Percentiles rank a stretch among this genome's conserved stretches.
Evolutionary conservation across 2,797 vertebrate genomes (phyloP).

Genomic region (Danio tinwini): DNA sequence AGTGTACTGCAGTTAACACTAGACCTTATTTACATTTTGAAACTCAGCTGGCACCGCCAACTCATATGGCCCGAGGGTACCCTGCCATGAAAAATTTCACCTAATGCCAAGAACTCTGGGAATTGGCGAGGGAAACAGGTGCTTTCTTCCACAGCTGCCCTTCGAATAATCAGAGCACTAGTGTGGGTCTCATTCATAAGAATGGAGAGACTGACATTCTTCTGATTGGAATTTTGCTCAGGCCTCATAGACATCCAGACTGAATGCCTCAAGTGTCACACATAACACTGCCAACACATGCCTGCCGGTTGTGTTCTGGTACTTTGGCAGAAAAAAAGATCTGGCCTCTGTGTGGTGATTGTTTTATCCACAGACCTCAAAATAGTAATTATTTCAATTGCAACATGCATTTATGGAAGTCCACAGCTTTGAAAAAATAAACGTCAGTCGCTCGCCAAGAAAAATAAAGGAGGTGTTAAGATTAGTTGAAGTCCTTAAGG

Average conservation of each 20-base stretch:
- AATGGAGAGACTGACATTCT: slow-evolving; percentile 51
- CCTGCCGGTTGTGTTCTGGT: slow-evolving; percentile 23
- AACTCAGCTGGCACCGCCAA: slow-evolving; percentile 82
- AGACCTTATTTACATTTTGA: slow-evolving; percentile 73
- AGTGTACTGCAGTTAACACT: slow-evolving; percentile 77
- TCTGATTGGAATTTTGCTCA: slow-evolving; percentile 53
- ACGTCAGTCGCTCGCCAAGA: not conserved
- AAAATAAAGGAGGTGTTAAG: slow-evolving; percentile 42
- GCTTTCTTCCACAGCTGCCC: slow-evolving; percentile 60
- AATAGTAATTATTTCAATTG: slow-evolving; percentile 8
- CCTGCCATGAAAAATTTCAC: slow-evolving; percentile 77
- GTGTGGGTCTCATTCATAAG: slow-evolving; percentile 29
- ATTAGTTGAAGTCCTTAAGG: slow-evolving; percentile 30
- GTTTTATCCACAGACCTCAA: slow-evolving; percentile 10
- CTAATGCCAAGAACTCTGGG: slow-evolving; percentile 74
- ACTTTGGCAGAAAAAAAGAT: not conserved
- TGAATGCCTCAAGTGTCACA: slow-evolving; percentile 55
- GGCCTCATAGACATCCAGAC: slow-evolving; percentile 34
- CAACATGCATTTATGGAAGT: slow-evolving; percentile 2
- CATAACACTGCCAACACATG: slow-evolving; percentile 33
- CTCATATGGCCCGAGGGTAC: slow-evolving; percentile 75
- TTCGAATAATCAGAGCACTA: slow-evolving; percentile 34
- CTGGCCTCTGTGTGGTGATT: not conserved
- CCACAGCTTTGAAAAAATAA: not conserved
- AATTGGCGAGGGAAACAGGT: slow-evolving; percentile 79